Conservation (phyloP, 2,888 invertebrate species). For the Steinernema carpocapsae region DNA sequence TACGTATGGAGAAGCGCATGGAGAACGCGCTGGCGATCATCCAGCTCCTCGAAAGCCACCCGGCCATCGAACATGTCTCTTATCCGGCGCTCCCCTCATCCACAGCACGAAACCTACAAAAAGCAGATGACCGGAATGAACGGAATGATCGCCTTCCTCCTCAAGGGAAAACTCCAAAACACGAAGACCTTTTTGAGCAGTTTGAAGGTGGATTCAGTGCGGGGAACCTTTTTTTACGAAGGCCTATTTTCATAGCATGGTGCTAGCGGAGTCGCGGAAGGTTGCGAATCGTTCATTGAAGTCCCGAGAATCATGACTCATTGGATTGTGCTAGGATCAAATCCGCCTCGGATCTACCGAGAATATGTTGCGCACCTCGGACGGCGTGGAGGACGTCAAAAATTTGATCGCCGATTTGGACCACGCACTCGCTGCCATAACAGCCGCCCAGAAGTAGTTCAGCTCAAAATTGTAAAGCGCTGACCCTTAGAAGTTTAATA, state of each 20-base stretch:
- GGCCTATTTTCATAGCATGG: constrained; percentile 76
- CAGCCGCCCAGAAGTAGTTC: neutral
- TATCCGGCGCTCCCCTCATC: constrained; percentile 85
- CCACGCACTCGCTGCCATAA: constrained; percentile 76
- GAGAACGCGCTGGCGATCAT: constrained; percentile 80
- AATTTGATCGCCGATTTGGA: constrained; percentile 84
- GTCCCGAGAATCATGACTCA: constrained; percentile 88
- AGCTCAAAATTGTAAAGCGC: too few relatives aligned
- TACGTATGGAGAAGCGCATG: constrained; percentile 87
- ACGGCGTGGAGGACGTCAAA: constrained; percentile 83
- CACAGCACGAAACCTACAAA: constrained; percentile 80
- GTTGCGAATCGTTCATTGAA: constrained; percentile 89
- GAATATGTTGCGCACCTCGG: constrained; percentile 82
- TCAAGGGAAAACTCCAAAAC: constrained; percentile 79
- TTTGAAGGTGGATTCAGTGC: constrained; percentile 79
- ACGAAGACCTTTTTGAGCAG: constrained; percentile 78
- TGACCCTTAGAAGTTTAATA: too few relatives aligned
- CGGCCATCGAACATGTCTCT: constrained; percentile 78
- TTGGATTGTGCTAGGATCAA: constrained; percentile 83
- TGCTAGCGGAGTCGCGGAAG: constrained; percentile 87
- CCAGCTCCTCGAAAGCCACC: constrained; percentile 80
- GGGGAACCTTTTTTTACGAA: too few relatives aligned
- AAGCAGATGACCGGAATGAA: constrained; percentile 76
- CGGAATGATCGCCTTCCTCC: constrained; percentile 85
- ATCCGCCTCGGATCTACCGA: constrained; percentile 80